Evolutionary conservation across 2,113 vertebrate species (phyloP).

Genomic region (Upupa epops): DNA sequence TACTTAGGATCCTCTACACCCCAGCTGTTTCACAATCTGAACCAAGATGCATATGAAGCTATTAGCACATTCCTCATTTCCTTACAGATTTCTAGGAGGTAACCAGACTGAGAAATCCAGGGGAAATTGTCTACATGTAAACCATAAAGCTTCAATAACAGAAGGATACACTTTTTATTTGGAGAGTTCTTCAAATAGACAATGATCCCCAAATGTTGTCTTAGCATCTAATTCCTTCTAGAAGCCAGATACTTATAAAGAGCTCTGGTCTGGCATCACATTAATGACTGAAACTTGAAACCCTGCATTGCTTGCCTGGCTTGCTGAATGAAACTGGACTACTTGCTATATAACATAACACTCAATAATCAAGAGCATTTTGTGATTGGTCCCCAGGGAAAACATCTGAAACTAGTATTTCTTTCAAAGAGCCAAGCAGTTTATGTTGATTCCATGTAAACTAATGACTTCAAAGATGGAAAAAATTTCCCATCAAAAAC

Average conservation of each 20-base stretch:
- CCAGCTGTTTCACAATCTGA: not conserved
- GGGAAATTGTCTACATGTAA: not conserved
- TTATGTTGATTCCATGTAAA: conserved; percentile 63
- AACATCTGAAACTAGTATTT: conserved; percentile 65
- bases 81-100: not conserved
- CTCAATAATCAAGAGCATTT: conserved; percentile 71
- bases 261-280: conserved; percentile 59
- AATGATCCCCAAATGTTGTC: conserved; percentile 63
- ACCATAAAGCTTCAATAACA: not conserved
- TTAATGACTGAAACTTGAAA: conserved; percentile 66
- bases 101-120: not conserved
- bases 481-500: conserved; percentile 48
- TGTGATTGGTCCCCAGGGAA: conserved; percentile 66
- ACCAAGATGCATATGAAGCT: not conserved
- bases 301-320: conserved; percentile 37
- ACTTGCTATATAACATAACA: conserved; percentile 67
- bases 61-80: not conserved
- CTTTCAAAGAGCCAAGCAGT: conserved; percentile 66
- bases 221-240: conserved; percentile 61
- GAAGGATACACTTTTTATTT: not conserved
- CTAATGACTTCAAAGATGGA: conserved; percentile 64
- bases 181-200: conserved; percentile 39
- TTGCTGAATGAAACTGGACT: conserved; percentile 61
- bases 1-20: not conserved
- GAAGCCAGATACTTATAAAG: conserved; percentile 61